Evolutionary conservation across 2,113 vertebrate genomes (phyloP).

Genomic region (Oreotrochilus melanogaster): DNA sequence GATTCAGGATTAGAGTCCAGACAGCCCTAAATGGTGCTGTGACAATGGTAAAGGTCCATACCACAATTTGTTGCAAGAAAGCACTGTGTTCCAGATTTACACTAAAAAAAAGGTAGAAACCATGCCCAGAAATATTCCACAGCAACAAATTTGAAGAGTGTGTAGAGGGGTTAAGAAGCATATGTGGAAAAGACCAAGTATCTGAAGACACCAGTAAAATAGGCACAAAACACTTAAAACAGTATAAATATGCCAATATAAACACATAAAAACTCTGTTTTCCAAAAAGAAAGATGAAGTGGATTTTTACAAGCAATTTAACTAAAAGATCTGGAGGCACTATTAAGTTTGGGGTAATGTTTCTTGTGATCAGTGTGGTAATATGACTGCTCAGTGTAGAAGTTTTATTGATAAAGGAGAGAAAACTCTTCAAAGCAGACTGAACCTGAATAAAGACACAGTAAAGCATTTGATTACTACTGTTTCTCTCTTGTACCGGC

Average conservation of each 20-base stretch:
- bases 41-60: not conserved
- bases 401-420: not conserved
- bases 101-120: not conserved
- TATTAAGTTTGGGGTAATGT: not conserved
- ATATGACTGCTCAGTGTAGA: not conserved
- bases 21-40: not conserved
- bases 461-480: not conserved
- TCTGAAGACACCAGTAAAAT: not conserved
- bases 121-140: not conserved
- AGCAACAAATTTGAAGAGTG: not conserved
- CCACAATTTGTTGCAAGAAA: not conserved
- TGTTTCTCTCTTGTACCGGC: not conserved
- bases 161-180: not conserved
- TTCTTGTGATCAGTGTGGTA: not conserved
- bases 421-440: not conserved
- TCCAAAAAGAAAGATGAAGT: not conserved
- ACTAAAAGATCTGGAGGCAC: not conserved
- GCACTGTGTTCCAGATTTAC: not conserved
- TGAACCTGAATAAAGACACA: not conserved
- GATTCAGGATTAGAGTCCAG: not conserved
- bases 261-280: not conserved
- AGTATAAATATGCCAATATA: not conserved
- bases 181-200: not conserved
- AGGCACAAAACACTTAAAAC: not conserved
- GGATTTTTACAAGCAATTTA: not conserved